phyloP scores from a whole-genome alignment of 2,797 vertebrate genomes.

The Micromesistius poutassou region DNA sequence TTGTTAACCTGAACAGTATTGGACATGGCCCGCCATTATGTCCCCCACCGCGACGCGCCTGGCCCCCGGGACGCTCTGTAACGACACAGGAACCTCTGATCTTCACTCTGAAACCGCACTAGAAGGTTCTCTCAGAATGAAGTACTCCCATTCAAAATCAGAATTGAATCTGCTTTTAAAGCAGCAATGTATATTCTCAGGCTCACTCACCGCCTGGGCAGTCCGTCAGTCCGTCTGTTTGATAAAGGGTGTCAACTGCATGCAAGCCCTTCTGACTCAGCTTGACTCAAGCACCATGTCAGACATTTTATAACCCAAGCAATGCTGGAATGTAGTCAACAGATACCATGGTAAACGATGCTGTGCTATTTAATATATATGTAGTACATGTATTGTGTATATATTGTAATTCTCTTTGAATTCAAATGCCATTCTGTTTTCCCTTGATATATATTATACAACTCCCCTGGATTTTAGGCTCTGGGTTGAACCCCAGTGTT shows the following conservation, averaged over 20 bases:
- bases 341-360: too few relatives aligned
- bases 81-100: background rate
- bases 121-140: background rate
- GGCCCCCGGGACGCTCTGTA: background rate
- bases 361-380: too few relatives aligned
- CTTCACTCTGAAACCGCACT: background rate
- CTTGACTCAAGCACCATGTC: background rate
- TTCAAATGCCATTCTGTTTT: too few relatives aligned
- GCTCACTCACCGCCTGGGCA: background rate
- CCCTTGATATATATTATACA: too few relatives aligned
- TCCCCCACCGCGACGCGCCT: background rate
- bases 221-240: background rate
- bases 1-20: background rate
- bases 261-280: background rate
- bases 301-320: too few relatives aligned
- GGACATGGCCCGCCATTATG: background rate
- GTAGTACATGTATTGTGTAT: too few relatives aligned
- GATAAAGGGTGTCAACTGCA: background rate
- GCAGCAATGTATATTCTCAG: background rate
- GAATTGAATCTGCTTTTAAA: background rate
- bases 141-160: background rate
- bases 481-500: background rate
- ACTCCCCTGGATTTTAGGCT: too few relatives aligned
- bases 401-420: too few relatives aligned
- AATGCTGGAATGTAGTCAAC: too few relatives aligned